A percentile compares a stretch with the other conserved stretches of the same genome.
Conservation (phyloP, 1,140 invertebrate genomes). For the Cherax quadricarinatus region DNA sequence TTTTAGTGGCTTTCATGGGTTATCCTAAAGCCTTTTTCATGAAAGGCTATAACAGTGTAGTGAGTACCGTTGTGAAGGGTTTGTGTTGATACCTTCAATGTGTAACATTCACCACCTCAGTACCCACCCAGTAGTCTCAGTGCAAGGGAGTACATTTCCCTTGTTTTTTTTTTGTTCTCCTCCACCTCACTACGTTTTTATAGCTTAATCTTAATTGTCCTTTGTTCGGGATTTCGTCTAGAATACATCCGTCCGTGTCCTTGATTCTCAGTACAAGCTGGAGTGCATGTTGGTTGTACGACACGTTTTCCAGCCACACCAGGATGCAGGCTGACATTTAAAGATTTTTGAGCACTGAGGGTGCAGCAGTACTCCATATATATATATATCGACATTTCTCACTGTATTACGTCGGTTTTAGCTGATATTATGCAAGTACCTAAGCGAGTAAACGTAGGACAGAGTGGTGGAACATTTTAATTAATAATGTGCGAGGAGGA, state of each 20-base stretch:
- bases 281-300: background rate
- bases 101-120: background rate
- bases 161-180: background rate
- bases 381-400: background rate
- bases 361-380: background rate
- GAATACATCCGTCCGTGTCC: background rate
- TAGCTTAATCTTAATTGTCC: background rate
- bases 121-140: background rate
- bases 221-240: background rate
- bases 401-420: background rate
- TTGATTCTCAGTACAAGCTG: background rate
- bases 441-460: too few species aligned
- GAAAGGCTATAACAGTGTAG: too few species aligned
- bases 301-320: slow-evolving; percentile 2
- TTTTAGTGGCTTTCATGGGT: too few species aligned
- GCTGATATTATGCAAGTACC: too few species aligned
- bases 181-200: background rate
- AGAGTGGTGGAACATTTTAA: too few species aligned
- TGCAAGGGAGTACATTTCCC: background rate
- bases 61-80: too few species aligned
- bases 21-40: too few species aligned
- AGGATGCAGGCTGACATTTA: background rate
- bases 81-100: too few species aligned
- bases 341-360: background rate
- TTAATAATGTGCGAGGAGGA: too few species aligned